Conservation (phyloP, 1,140 invertebrate species). For the Drosophila bifasciata region DNA sequence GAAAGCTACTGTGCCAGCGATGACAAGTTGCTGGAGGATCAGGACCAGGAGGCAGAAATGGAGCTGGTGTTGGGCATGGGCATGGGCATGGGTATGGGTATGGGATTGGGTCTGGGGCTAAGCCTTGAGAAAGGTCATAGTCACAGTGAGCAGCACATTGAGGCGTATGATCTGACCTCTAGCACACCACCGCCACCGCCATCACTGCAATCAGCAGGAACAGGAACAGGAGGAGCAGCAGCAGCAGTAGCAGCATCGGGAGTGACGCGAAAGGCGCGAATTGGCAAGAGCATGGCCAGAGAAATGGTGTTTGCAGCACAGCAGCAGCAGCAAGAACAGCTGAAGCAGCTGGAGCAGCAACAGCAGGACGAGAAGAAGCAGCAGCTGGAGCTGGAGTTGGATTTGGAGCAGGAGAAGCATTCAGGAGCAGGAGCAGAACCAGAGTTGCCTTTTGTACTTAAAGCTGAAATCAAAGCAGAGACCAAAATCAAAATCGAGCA, state of each 20-base stretch:
- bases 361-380: constrained; percentile 11
- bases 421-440: constrained; percentile 30
- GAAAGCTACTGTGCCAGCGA: constrained; percentile 78
- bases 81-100: constrained; percentile 7
- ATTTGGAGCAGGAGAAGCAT: constrained; percentile 13
- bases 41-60: constrained; percentile 50
- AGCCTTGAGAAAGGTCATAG: not conserved
- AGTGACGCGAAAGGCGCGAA: constrained; percentile 85
- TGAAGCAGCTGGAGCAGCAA: constrained; percentile 20
- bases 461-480: constrained; percentile 83
- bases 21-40: constrained; percentile 59
- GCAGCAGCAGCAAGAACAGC: constrained; percentile 40
- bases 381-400: constrained; percentile 26
- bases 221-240: constrained; percentile 86
- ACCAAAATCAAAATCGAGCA: constrained; percentile 83
- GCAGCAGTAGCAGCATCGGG: constrained; percentile 84
- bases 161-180: constrained; percentile 72
- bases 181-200: constrained; percentile 55
- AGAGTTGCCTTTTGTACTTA: constrained; percentile 77
- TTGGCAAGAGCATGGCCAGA: constrained; percentile 88
- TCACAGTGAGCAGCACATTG: constrained; percentile 38
- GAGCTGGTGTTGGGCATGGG: constrained; percentile 17
- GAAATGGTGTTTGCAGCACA: constrained; percentile 83
- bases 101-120: constrained; percentile 11
- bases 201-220: constrained; percentile 1